Conservation (phyloP, 2,797 vertebrate genomes). For the Fistularia commersonii region DNA sequence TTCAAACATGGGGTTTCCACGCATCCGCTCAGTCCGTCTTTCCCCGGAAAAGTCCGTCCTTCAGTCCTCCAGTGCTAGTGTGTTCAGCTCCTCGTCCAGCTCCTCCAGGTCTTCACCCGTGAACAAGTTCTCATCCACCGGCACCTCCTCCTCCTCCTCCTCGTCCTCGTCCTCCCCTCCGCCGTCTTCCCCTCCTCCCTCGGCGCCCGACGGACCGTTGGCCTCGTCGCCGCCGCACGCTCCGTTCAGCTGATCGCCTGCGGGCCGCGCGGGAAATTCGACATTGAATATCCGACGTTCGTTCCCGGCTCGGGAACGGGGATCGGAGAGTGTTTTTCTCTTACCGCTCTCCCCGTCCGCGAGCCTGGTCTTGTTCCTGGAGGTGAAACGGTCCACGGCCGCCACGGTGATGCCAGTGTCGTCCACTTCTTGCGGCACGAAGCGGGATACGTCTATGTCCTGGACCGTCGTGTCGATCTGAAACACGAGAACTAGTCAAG, state of each 20-base stretch:
- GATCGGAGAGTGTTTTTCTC: conserved; percentile 22
- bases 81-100: conserved; percentile 95
- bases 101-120: conserved; percentile 98
- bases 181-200: conserved; percentile 63
- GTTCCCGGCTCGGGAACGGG: too few relatives aligned
- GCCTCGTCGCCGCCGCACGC: conserved; percentile 88
- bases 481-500: not conserved
- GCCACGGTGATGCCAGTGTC: conserved; percentile 92
- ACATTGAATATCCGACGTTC: too few relatives aligned
- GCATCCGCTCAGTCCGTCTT: conserved; percentile 44
- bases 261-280: not conserved
- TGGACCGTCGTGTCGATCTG: conserved; percentile 74
- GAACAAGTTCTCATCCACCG: conserved; percentile 98
- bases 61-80: conserved; percentile 87
- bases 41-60: conserved; percentile 23
- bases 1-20: conserved; percentile 54
- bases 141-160: conserved; percentile 82
- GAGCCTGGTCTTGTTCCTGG: conserved; percentile 49
- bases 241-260: conserved; percentile 89
- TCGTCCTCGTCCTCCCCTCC: conserved; percentile 69
- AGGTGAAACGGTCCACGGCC: conserved; percentile 84
- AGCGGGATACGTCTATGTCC: conserved; percentile 89
- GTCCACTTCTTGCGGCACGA: conserved; percentile 91
- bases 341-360: conserved; percentile 76
- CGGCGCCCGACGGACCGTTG: conserved; percentile 78